phyloP scores from a whole-genome alignment of 1,140 invertebrate genomes.

The Vanessa tameamea region DNA sequence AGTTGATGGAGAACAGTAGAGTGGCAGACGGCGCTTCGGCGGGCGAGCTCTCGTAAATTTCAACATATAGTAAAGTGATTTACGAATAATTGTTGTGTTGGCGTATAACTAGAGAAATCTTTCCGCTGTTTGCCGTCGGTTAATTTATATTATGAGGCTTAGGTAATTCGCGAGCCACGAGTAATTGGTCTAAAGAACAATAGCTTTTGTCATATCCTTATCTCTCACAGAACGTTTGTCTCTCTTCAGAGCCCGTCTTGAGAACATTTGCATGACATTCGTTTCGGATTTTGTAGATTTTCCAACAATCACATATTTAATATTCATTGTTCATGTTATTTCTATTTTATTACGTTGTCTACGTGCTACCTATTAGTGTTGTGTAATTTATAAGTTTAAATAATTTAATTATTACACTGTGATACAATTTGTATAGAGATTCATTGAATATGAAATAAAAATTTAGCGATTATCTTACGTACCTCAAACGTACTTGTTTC shows the following conservation, averaged over 20 bases:
- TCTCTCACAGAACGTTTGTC: slow-evolving; percentile 72
- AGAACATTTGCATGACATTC: slow-evolving; percentile 65
- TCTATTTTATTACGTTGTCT: background rate
- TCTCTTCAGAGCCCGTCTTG: slow-evolving; percentile 65
- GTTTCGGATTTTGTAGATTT: slow-evolving; percentile 43
- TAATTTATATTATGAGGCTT: slow-evolving; percentile 81
- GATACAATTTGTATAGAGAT: too few species aligned
- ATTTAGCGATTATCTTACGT: too few species aligned
- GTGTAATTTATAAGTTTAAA: too few species aligned
- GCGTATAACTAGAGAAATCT: slow-evolving; percentile 81
- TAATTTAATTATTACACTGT: too few species aligned
- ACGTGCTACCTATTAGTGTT: too few species aligned
- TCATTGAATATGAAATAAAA: too few species aligned
- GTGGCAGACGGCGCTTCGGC: slow-evolving; percentile 56
- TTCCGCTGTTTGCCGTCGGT: slow-evolving; percentile 79
- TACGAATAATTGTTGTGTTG: slow-evolving; percentile 81
- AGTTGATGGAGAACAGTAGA: slow-evolving; percentile 42
- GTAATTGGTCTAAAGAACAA: slow-evolving; percentile 80
- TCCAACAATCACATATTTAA: slow-evolving; percentile 28
- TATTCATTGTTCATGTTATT: background rate
- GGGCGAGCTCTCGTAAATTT: slow-evolving; percentile 75
- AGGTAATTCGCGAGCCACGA: slow-evolving; percentile 79
- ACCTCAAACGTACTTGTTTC: background rate
- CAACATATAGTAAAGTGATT: slow-evolving; percentile 81
- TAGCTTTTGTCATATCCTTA: slow-evolving; percentile 80